These are phyloP conservation scores for Boulengerochromis microlepis DNA, from an alignment of 2,113 vertebrate genomes.

Conservation along the genomic window DNA sequence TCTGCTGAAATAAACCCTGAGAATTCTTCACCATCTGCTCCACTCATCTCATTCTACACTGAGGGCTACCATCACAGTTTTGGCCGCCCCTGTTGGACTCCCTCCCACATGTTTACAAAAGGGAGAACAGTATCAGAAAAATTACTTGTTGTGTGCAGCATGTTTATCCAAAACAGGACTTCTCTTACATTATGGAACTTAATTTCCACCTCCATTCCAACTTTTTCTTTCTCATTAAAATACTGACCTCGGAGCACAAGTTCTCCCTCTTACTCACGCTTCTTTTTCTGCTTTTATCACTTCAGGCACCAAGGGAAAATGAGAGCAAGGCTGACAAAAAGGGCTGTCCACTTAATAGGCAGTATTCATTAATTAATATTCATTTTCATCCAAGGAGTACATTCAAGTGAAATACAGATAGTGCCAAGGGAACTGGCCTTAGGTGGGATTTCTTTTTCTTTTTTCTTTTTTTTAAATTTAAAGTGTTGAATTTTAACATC, in stretches of 20 bases:
- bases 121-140: neutral
- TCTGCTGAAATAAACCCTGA: constrained; percentile 61
- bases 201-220: neutral
- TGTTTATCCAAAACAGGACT: neutral
- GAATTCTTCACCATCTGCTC: constrained; percentile 63
- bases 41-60: constrained; percentile 1
- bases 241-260: neutral
- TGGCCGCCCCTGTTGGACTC: neutral
- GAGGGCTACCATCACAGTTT: constrained; percentile 7
- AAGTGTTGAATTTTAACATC: neutral
- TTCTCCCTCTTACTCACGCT: neutral
- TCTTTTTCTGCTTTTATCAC: neutral
- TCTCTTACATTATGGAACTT: neutral
- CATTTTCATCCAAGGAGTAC: constrained; percentile 3
- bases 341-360: constrained; percentile 17
- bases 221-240: neutral
- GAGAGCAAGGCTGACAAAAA: constrained; percentile 27
- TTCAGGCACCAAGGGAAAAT: neutral
- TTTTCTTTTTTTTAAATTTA: neutral
- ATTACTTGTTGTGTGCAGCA: neutral
- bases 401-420: constrained; percentile 5
- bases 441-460: neutral
- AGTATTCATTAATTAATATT: constrained; percentile 44
- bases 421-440: neutral
- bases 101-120: constrained; percentile 29